phyloP scores from a whole-genome alignment of 2,888 invertebrate genomes.

The Drosophila sordidula region DNA sequence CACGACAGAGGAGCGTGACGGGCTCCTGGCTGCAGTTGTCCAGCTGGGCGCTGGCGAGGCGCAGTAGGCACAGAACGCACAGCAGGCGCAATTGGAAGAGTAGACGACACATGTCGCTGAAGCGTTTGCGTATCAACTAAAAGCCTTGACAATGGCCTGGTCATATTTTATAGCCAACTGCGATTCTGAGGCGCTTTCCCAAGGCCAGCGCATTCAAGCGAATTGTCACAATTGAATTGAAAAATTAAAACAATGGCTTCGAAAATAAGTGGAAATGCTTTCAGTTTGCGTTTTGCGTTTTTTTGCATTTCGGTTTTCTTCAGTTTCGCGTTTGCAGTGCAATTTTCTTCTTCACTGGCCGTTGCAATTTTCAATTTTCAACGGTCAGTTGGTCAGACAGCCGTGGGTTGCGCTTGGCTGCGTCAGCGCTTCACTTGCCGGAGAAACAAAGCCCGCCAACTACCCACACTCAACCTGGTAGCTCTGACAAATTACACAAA shows the following conservation, averaged over 20 bases:
- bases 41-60: conserved; percentile 41
- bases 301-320: conserved; percentile 41
- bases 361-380: conserved; percentile 80
- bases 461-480: conserved; percentile 43
- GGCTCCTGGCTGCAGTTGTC: conserved; percentile 55
- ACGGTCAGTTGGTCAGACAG: conserved; percentile 78
- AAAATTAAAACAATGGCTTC: conserved; percentile 71
- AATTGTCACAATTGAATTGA: conserved; percentile 69
- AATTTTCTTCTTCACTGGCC: conserved; percentile 83
- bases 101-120: conserved; percentile 58
- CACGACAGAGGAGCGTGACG: conserved; percentile 85
- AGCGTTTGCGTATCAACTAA: conserved; percentile 69
- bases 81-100: conserved; percentile 30
- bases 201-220: conserved; percentile 62
- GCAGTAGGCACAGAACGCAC: conserved; percentile 49
- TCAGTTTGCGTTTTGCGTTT: conserved; percentile 48
- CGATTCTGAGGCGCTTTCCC: conserved; percentile 65
- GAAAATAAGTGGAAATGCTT: conserved; percentile 57
- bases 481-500: conserved; percentile 69
- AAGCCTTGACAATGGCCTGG: conserved; percentile 58
- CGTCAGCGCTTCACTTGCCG: conserved; percentile 13
- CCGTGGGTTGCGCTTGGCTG: conserved; percentile 64
- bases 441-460: neutral
- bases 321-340: conserved; percentile 53
- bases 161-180: conserved; percentile 69